Percentiles rank a stretch among this genome's conserved stretches.
These are phyloP conservation scores for Cistogaster globosa DNA, from an alignment of 2,888 invertebrate genomes.

Conservation along the genomic window DNA sequence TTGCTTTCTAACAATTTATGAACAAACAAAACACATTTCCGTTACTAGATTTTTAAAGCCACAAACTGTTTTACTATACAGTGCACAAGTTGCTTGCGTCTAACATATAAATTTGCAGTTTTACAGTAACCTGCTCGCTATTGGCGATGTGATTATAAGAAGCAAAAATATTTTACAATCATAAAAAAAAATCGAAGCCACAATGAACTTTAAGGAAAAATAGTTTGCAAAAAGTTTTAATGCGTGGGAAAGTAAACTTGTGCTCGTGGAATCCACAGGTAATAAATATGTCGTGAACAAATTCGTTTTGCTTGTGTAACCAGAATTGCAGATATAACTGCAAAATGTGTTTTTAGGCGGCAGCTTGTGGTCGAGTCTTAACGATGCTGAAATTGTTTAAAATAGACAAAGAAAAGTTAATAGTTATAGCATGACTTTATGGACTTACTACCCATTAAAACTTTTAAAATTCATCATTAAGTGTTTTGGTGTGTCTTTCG, in stretches of 20 bases:
- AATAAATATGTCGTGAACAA: conserved; percentile 24
- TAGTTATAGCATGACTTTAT: no score
- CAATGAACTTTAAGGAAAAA: not conserved
- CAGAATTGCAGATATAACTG: not conserved
- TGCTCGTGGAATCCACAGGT: conserved; percentile 52
- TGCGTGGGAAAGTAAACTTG: conserved; percentile 3
- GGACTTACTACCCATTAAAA: not conserved
- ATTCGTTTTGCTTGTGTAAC: conserved; percentile 8
- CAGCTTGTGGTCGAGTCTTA: conserved; percentile 25
- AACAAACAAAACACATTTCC: conserved; percentile 6
- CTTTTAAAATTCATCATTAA: not conserved
- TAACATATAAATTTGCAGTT: conserved; percentile 34
- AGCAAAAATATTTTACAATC: not conserved
- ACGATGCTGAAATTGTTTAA: conserved; percentile 29
- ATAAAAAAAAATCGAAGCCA: not conserved
- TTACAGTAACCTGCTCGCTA: conserved; percentile 1
- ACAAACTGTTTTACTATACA: conserved; percentile 8
- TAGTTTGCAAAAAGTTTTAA: conserved; percentile 12
- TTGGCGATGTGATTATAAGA: conserved; percentile 4
- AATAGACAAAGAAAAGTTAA: not conserved
- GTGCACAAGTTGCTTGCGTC: conserved; percentile 17
- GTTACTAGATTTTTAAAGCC: conserved; percentile 19
- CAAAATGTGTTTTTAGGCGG: conserved; percentile 10
- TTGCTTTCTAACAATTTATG: conserved; percentile 29
- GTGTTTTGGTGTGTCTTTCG: no score